phyloP scores from a whole-genome alignment of 2,888 invertebrate genomes.

The Morpho helenor region DNA sequence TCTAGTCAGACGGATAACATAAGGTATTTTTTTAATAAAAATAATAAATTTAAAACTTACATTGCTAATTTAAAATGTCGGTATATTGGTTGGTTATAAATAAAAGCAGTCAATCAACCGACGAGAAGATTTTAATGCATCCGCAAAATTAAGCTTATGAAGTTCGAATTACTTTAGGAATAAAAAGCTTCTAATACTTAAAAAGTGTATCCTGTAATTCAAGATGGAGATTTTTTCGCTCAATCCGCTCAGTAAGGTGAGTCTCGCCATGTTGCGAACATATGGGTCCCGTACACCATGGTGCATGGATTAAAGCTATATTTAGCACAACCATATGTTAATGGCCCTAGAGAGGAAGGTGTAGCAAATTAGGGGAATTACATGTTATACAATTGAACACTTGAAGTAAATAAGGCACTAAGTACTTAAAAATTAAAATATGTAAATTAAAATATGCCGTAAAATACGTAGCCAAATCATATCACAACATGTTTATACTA shows the following conservation, averaged over 20 bases:
- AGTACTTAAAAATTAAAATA: too few species aligned
- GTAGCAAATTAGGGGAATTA: constrained; percentile 30
- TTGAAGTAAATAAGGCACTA: too few species aligned
- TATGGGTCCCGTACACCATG: constrained; percentile 57
- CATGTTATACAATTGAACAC: constrained; percentile 33
- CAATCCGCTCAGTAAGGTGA: constrained; percentile 64
- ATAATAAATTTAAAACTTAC: too few species aligned
- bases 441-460: too few species aligned
- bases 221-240: constrained; percentile 68
- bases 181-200: constrained; percentile 44
- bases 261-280: constrained; percentile 69
- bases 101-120: background rate
- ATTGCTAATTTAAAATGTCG: too few species aligned
- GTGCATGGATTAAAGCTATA: constrained; percentile 54
- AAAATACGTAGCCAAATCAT: too few species aligned
- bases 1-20: too few species aligned
- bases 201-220: constrained; percentile 72
- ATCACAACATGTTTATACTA: too few species aligned
- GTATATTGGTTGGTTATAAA: too few species aligned
- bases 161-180: constrained; percentile 17
- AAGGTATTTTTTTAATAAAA: too few species aligned
- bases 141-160: background rate
- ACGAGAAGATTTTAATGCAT: background rate
- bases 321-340: constrained; percentile 71
- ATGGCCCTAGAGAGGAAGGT: constrained; percentile 46